Conservation (phyloP, 2,113 vertebrate genomes). For the Donacobius atricapilla region DNA sequence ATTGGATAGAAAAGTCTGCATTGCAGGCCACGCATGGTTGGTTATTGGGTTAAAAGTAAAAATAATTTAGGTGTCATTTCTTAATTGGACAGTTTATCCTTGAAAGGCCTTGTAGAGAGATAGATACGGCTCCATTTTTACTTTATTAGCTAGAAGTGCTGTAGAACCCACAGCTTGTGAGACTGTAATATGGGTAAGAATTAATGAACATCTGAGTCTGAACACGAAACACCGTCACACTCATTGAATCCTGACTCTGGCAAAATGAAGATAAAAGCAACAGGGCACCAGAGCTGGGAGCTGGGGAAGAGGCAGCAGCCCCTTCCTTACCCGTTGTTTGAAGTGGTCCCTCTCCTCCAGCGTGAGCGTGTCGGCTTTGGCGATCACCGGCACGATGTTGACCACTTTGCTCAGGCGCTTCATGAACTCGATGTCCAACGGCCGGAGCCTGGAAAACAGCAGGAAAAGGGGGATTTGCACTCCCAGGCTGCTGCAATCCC, state of each 20-base stretch:
- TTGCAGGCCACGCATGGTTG: not conserved
- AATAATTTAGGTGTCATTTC: not conserved
- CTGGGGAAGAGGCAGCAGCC: not conserved
- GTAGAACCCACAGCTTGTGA: not conserved
- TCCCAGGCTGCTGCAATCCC: not conserved
- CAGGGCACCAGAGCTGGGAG: not conserved
- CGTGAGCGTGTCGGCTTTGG: conserved; percentile 94
- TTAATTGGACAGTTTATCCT: not conserved
- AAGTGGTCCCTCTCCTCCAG: conserved; percentile 95
- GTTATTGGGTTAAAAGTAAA: not conserved
- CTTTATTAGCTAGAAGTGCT: not conserved
- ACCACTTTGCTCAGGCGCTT: conserved; percentile 96
- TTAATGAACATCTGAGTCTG: not conserved
- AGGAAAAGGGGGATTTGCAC: not conserved
- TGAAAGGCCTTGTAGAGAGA: not conserved
- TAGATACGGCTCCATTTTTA: not conserved
- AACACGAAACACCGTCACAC: not conserved
- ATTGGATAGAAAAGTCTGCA: not conserved
- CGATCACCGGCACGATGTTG: conserved; percentile 95
- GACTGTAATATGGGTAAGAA: not conserved
- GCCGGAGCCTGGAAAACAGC: conserved; percentile 80
- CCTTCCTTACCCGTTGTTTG: conserved; percentile 86
- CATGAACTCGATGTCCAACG: conserved; percentile 97
- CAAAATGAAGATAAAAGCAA: not conserved
- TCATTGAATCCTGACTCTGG: not conserved